phyloP scores from a whole-genome alignment of 2,113 vertebrate genomes.

The Oryzias curvinotus region DNA sequence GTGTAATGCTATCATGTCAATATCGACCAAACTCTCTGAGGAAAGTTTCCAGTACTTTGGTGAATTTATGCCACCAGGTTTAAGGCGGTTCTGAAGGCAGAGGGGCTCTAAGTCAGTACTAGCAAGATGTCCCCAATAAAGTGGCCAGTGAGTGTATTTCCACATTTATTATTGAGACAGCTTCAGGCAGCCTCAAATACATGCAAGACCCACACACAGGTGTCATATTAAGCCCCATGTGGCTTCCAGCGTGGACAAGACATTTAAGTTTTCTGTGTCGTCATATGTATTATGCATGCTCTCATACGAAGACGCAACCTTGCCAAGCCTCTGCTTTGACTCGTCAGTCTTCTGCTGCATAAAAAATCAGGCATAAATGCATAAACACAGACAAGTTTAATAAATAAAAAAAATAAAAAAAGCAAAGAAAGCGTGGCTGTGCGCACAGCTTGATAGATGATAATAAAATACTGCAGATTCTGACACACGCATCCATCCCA shows the following conservation, averaged over 20 bases:
- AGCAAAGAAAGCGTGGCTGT: neutral
- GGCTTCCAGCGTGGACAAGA: neutral
- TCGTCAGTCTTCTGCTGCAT: constrained; percentile 9
- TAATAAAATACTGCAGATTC: constrained; percentile 34
- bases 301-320: constrained; percentile 7
- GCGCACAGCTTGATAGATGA: constrained; percentile 30
- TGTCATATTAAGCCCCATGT: constrained; percentile 5
- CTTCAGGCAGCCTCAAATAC: constrained; percentile 9
- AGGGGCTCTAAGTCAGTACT: too few relatives aligned
- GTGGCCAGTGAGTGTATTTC: too few relatives aligned
- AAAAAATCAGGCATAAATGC: constrained; percentile 9
- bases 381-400: neutral
- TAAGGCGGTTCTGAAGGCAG: too few relatives aligned
- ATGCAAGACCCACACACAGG: neutral
- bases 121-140: too few relatives aligned
- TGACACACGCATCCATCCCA: constrained; percentile 42
- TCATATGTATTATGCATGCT: constrained; percentile 22
- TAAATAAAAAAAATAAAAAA: neutral
- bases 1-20: too few relatives aligned
- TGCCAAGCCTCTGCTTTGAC: constrained; percentile 2
- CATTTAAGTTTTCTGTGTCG: constrained; percentile 8
- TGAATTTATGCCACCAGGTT: too few relatives aligned
- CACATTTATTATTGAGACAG: neutral
- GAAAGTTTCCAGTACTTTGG: too few relatives aligned
- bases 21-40: too few relatives aligned